These are phyloP conservation scores for Sinonovacula constricta DNA, from an alignment of 1,140 invertebrate species.

Conservation along the genomic window DNA sequence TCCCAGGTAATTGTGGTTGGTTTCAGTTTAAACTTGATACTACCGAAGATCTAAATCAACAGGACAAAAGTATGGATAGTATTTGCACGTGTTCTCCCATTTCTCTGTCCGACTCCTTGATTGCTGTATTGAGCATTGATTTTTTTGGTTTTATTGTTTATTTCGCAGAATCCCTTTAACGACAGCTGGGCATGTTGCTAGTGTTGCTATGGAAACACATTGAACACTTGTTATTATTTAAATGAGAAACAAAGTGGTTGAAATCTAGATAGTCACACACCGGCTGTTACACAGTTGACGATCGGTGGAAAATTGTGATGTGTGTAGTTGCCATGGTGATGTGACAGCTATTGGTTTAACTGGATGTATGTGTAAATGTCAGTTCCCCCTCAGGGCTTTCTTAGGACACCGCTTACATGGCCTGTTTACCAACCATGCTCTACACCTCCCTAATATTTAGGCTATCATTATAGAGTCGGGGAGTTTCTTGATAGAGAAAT, in stretches of 20 bases:
- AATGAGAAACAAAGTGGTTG: neutral
- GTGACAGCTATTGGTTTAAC: neutral
- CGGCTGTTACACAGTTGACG: neutral
- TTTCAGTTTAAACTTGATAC: neutral
- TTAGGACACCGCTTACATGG: neutral
- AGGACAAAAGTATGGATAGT: neutral
- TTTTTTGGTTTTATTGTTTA: neutral
- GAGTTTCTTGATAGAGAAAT: no score
- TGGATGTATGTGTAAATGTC: neutral
- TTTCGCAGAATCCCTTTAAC: neutral
- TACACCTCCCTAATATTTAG: no score
- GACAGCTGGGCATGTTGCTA: neutral
- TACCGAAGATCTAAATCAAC: neutral
- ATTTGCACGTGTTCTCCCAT: neutral
- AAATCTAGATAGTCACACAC: constrained; percentile 1
- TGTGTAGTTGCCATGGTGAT: neutral
- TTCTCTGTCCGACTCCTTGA: neutral
- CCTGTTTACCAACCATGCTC: no score
- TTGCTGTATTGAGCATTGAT: neutral
- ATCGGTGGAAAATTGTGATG: neutral
- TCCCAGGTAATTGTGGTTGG: no score
- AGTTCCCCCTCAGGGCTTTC: neutral
- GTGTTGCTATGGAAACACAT: neutral
- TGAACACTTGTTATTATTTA: neutral
- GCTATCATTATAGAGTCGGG: no score